A percentile compares a stretch with the other conserved stretches of the same genome.
Conservation (phyloP, 2,797 vertebrate genomes). For the Lutjanus campechanus region DNA sequence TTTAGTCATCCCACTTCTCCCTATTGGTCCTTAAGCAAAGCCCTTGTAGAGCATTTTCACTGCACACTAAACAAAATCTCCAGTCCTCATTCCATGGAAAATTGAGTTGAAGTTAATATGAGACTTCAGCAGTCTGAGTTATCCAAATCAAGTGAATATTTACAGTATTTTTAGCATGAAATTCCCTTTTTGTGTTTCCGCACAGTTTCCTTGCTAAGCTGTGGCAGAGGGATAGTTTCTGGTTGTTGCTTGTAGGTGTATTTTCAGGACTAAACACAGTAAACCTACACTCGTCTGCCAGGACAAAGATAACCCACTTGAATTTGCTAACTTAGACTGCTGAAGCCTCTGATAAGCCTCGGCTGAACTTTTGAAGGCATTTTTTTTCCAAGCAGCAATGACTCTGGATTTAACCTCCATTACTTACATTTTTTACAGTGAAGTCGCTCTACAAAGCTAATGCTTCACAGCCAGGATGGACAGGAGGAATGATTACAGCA, state of each 20-base stretch:
- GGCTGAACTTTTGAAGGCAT: not conserved
- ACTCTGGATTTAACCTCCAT: conserved; percentile 2
- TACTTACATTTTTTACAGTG: not conserved
- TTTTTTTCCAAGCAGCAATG: not conserved
- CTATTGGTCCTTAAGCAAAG: not conserved
- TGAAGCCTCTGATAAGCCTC: not conserved
- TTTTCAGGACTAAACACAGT: not conserved
- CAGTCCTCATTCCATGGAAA: not conserved
- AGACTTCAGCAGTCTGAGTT: not conserved
- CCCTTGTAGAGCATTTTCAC: too few species aligned
- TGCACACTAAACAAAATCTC: not conserved
- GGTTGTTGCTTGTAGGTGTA: conserved; percentile 1
- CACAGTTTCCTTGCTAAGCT: not conserved
- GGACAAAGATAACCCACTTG: conserved; percentile 7
- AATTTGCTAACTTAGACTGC: conserved; percentile 1
- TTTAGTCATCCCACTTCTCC: not conserved
- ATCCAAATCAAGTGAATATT: not conserved
- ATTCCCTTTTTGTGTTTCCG: too few species aligned
- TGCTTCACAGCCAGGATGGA: not conserved
- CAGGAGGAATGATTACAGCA: not conserved
- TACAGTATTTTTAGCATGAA: not conserved
- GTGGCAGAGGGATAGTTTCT: not conserved
- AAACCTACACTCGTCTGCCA: not conserved
- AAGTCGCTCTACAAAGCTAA: not conserved
- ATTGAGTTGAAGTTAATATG: not conserved